A percentile compares a stretch with the other conserved stretches of the same genome.
Evolutionary conservation across 64 coral and sea anemone species (phyloP).

Genomic region (Montipora efflorescens): DNA sequence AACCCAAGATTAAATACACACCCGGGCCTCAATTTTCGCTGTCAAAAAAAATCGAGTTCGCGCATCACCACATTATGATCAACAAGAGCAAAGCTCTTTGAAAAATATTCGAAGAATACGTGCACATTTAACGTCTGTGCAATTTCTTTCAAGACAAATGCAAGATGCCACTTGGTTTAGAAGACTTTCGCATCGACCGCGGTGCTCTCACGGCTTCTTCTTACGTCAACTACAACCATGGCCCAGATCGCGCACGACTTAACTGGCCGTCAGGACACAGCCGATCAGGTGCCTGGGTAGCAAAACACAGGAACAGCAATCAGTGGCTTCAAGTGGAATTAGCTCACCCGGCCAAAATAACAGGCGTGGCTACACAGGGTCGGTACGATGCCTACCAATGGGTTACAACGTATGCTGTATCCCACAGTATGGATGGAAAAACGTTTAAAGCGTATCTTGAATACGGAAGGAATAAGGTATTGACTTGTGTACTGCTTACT

Average conservation of each 20-base stretch:
- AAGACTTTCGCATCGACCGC: conserved; percentile 73
- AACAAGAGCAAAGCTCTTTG: too few species aligned
- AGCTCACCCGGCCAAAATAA: conserved; percentile 62
- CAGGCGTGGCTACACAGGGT: conserved; percentile 87
- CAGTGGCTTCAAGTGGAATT: conserved; percentile 89
- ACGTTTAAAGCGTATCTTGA: conserved; percentile 35
- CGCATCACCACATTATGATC: too few species aligned
- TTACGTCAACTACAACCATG: conserved; percentile 65
- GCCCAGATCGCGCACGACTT: conserved; percentile 69
- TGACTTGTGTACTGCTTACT: not conserved
- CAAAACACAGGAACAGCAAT: conserved; percentile 44
- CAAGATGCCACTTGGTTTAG: conserved; percentile 74
- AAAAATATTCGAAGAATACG: too few species aligned
- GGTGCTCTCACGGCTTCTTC: conserved; percentile 61
- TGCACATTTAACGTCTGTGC: not conserved
- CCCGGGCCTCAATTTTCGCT: too few species aligned
- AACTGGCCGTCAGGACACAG: conserved; percentile 68
- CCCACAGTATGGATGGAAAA: conserved; percentile 62
- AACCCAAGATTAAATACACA: too few species aligned
- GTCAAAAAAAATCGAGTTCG: too few species aligned
- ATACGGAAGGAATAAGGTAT: conserved; percentile 21
- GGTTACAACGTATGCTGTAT: conserved; percentile 78
- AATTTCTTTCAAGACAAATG: conserved; percentile 48
- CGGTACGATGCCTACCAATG: conserved; percentile 82
- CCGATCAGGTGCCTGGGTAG: conserved; percentile 71